phyloP scores from a whole-genome alignment of 2,113 vertebrate genomes.

The Cheilinus undulatus region DNA sequence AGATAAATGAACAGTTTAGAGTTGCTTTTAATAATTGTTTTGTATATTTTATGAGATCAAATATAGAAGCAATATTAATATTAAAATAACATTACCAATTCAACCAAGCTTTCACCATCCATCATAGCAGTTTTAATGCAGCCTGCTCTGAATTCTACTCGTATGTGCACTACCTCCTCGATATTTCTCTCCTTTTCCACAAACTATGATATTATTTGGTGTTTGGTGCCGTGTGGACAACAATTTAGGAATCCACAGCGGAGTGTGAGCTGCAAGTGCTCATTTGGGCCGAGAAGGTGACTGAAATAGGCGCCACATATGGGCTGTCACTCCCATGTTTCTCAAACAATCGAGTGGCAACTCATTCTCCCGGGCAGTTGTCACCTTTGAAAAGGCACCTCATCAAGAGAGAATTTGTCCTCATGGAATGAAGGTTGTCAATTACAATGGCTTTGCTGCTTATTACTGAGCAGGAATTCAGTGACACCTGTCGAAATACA shows the following conservation, averaged over 20 bases:
- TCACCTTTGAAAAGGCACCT: constrained; percentile 69
- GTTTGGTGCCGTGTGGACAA: constrained; percentile 32
- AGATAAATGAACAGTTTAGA: constrained; percentile 17
- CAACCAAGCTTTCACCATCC: constrained; percentile 26
- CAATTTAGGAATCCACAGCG: constrained; percentile 42
- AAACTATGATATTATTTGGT: constrained; percentile 47
- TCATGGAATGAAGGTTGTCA: constrained; percentile 71
- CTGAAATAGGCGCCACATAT: constrained; percentile 38
- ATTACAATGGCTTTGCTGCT: constrained; percentile 62
- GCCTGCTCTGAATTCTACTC: constrained; percentile 17
- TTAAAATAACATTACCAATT: constrained; percentile 31
- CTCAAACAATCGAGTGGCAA: constrained; percentile 62
- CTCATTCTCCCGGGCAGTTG: constrained; percentile 61
- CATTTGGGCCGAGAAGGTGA: constrained; percentile 51
- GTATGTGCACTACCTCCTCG: constrained; percentile 26
- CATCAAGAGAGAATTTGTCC: constrained; percentile 66
- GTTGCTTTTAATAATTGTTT: constrained; percentile 25
- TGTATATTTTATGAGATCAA: constrained; percentile 49
- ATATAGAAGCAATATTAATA: constrained; percentile 33
- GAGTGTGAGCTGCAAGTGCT: constrained; percentile 54
- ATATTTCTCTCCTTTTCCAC: constrained; percentile 24
- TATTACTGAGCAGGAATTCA: constrained; percentile 64
- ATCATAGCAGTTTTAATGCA: constrained; percentile 10
- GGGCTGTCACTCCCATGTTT: constrained; percentile 56
- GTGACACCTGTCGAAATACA: constrained; percentile 73